Percentiles rank a stretch among this genome's conserved stretches.
phyloP scores from a whole-genome alignment of 2,113 vertebrate genomes.

The Rhinolophus sinicus region DNA sequence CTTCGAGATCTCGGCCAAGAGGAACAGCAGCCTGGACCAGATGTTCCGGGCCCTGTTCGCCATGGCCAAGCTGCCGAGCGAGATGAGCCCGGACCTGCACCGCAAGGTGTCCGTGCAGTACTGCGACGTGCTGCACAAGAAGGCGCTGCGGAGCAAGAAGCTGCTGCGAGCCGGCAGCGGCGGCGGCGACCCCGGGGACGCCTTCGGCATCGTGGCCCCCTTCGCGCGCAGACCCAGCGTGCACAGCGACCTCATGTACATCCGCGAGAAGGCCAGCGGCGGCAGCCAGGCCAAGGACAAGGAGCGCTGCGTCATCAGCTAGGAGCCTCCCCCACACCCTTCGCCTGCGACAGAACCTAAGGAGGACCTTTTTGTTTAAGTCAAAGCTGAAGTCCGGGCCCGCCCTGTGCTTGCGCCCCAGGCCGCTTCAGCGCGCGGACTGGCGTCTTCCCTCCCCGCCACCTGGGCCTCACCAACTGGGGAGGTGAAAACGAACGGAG shows the following conservation, averaged over 20 bases:
- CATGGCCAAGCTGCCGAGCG: constrained; percentile 96
- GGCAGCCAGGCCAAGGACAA: constrained; percentile 93
- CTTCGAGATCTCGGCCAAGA: constrained; percentile 98
- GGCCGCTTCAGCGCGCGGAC: neutral
- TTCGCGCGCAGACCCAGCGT: constrained; percentile 96
- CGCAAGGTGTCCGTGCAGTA: constrained; percentile 96
- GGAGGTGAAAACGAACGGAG: neutral
- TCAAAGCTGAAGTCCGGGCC: neutral
- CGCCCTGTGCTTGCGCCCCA: neutral
- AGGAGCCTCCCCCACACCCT: constrained; percentile 64
- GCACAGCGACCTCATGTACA: constrained; percentile 99
- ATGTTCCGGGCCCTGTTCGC: constrained; percentile 97
- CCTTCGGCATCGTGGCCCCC: constrained; percentile 95
- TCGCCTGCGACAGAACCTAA: neutral
- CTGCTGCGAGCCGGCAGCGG: constrained; percentile 87
- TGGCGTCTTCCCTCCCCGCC: neutral
- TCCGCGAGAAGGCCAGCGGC: constrained; percentile 94
- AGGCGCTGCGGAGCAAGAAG: constrained; percentile 91
- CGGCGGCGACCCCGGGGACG: constrained; percentile 84
- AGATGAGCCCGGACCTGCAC: constrained; percentile 98
- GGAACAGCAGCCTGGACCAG: constrained; percentile 95
- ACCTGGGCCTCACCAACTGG: neutral
- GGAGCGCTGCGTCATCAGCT: constrained; percentile 95
- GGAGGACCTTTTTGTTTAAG: constrained; percentile 48
- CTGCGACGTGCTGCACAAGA: constrained; percentile 94